Percentiles rank a stretch among this genome's conserved stretches.
These are phyloP conservation scores for Eretmocerus hayati DNA, from an alignment of 2,888 invertebrate species.

Conservation along the genomic window DNA sequence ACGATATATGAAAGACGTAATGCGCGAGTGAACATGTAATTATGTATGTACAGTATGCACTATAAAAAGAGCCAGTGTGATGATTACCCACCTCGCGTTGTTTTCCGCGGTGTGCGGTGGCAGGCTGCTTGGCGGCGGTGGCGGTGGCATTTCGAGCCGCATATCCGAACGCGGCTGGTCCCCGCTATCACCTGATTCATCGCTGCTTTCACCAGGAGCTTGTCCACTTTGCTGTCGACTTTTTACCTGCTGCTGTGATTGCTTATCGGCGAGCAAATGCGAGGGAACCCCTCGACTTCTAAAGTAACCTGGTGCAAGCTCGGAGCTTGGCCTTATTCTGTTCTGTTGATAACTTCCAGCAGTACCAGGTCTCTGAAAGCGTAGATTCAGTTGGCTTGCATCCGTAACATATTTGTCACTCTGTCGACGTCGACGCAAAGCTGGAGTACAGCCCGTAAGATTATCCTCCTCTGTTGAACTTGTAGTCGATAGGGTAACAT, in stretches of 20 bases:
- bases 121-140: slow-evolving; percentile 39
- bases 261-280: slow-evolving; percentile 38
- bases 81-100: slow-evolving; percentile 44
- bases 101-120: slow-evolving; percentile 43
- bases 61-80: too few species aligned
- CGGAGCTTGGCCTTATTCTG: slow-evolving; percentile 37
- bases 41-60: too few species aligned
- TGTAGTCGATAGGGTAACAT: slow-evolving; percentile 34
- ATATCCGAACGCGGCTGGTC: slow-evolving; percentile 14
- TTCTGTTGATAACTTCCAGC: slow-evolving; percentile 34
- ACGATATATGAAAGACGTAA: too few species aligned
- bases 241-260: too few species aligned
- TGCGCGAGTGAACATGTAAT: too few species aligned
- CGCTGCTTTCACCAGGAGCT: slow-evolving; percentile 42
- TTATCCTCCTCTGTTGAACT: slow-evolving; percentile 44
- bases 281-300: slow-evolving; percentile 40
- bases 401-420: slow-evolving; percentile 80
- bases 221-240: too few species aligned
- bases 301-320: slow-evolving; percentile 34
- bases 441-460: slow-evolving; percentile 53
- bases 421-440: slow-evolving; percentile 68
- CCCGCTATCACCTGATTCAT: slow-evolving; percentile 42
- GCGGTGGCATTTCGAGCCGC: slow-evolving; percentile 28
- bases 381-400: slow-evolving; percentile 72
- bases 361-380: slow-evolving; percentile 65